phyloP scores from a whole-genome alignment of 2,888 invertebrate species.

The Parnassius orleans region DNA sequence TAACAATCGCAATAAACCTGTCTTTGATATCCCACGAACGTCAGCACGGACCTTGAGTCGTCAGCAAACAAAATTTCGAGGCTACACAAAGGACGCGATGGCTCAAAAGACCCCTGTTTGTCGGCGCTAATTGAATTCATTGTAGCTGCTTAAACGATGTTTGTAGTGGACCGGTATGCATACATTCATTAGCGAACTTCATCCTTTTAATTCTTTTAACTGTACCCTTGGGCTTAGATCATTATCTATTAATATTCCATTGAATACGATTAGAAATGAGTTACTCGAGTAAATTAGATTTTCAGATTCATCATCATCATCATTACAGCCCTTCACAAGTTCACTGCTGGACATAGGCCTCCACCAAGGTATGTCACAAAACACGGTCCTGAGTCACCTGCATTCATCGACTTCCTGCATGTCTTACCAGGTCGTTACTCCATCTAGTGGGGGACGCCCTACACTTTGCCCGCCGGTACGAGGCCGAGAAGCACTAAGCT shows the following conservation, averaged over 20 bases:
- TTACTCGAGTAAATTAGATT: conserved; percentile 6
- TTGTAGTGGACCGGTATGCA: conserved; percentile 51
- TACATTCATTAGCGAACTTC: conserved; percentile 44
- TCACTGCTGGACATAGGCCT: no score
- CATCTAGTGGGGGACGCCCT: no score
- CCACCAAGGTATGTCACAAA: no score
- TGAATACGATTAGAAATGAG: conserved; percentile 12
- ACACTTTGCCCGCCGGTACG: no score
- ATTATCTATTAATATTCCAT: no score
- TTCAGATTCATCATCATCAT: no score
- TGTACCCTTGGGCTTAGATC: conserved; percentile 16
- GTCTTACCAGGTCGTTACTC: no score
- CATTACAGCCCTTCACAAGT: no score
- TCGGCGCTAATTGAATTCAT: conserved; percentile 74
- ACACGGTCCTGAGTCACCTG: no score
- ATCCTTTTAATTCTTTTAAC: conserved; percentile 20
- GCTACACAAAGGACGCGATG: conserved; percentile 38
- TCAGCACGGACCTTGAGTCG: conserved; percentile 11
- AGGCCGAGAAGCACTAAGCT: no score
- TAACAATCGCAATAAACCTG: no score
- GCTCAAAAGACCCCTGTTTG: conserved; percentile 64
- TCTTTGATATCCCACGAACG: neutral
- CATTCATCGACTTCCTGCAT: no score
- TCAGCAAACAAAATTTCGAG: conserved; percentile 57
- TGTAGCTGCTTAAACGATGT: conserved; percentile 69